A percentile compares a stretch with the other conserved stretches of the same genome.
phyloP scores from a whole-genome alignment of 2,888 invertebrate genomes.

The Aphodius sticticus region DNA sequence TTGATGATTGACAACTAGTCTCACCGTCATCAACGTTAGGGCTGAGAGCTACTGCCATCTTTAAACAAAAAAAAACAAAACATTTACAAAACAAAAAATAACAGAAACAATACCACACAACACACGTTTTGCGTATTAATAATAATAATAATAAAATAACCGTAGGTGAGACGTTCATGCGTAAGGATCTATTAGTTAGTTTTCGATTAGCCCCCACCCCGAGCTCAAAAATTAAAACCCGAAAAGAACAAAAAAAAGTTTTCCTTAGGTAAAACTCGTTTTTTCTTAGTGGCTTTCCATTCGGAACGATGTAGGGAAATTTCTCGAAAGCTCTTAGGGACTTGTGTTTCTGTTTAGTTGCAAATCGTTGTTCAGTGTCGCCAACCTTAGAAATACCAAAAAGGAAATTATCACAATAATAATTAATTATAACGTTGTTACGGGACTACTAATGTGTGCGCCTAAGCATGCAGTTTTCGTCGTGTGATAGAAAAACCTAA shows the following conservation, averaged over 20 bases:
- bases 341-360: not conserved
- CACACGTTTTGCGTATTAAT: conserved; percentile 36
- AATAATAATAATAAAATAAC: conserved; percentile 19
- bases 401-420: conserved; percentile 21
- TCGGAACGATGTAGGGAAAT: not conserved
- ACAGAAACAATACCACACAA: conserved; percentile 39
- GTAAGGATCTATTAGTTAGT: not conserved
- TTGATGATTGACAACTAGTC: conserved; percentile 82
- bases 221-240: conserved; percentile 25
- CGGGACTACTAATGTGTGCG: conserved; percentile 22
- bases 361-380: conserved; percentile 12
- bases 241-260: conserved; percentile 26
- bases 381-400: conserved; percentile 17
- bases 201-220: conserved; percentile 4
- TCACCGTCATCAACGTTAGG: conserved; percentile 34
- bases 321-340: not conserved
- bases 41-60: conserved; percentile 57
- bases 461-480: conserved; percentile 40
- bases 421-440: conserved; percentile 22
- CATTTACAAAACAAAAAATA: conserved; percentile 20
- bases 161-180: conserved; percentile 35
- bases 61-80: conserved; percentile 37
- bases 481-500: conserved; percentile 42
- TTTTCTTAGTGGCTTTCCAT: not conserved
- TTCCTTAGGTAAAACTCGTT: not conserved